A percentile compares a stretch with the other conserved stretches of the same genome.
These are phyloP conservation scores for Takifugu rubripes DNA, from an alignment of 2,797 vertebrate species.

Conservation along the genomic window DNA sequence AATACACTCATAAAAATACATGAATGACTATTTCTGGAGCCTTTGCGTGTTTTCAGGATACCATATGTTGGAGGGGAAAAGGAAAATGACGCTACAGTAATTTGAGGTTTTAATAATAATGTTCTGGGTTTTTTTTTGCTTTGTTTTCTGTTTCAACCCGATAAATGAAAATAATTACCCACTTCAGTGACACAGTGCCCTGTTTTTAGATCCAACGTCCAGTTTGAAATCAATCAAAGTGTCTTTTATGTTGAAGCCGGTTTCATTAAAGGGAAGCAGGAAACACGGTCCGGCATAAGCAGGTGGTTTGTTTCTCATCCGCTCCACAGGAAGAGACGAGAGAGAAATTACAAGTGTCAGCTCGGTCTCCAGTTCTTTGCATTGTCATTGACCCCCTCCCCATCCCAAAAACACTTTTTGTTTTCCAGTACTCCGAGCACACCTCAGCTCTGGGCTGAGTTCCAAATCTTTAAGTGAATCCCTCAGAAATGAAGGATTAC, in stretches of 20 bases:
- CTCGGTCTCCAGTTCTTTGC: constrained; percentile 10
- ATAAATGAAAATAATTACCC: no score
- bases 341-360: constrained; percentile 18
- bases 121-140: no score
- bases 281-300: constrained; percentile 3
- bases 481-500: constrained; percentile 22
- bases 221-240: neutral
- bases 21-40: no score
- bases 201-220: no score
- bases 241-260: neutral
- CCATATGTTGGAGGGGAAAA: no score
- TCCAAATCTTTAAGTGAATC: constrained; percentile 30
- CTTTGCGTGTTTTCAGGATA: no score
- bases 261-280: neutral
- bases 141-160: no score
- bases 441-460: constrained; percentile 8
- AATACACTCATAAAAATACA: no score
- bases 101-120: no score
- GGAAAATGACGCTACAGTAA: no score
- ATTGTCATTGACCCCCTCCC: constrained; percentile 8
- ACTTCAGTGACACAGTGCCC: no score
- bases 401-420: constrained; percentile 7
- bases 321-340: constrained; percentile 11
- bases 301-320: constrained; percentile 1
- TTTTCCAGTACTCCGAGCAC: constrained; percentile 44